Percentiles rank a stretch among this genome's conserved stretches.
Conservation (phyloP, 2,888 invertebrate species). For the Boloria selene region DNA sequence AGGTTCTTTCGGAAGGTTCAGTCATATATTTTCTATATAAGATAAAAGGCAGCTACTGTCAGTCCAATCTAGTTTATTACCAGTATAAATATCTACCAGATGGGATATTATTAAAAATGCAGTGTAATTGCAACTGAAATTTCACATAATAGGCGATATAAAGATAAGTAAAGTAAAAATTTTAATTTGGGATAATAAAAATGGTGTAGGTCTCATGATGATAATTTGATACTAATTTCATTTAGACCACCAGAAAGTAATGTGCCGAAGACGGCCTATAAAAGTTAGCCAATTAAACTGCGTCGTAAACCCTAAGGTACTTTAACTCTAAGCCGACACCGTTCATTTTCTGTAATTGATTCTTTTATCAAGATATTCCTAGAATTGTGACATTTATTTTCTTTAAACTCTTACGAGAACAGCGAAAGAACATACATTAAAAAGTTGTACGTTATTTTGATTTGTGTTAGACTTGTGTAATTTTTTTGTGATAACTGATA, state of each 20-base stretch:
- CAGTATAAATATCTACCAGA: no score
- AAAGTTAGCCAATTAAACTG: slow-evolving; percentile 61
- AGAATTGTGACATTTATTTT: slow-evolving; percentile 18
- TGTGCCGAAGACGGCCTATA: slow-evolving; percentile 56
- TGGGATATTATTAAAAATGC: no score
- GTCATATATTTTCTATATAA: not conserved
- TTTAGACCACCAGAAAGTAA: slow-evolving; percentile 61
- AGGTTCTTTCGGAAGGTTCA: no score
- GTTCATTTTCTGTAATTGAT: slow-evolving; percentile 64
- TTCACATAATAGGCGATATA: not conserved
- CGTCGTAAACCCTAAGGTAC: slow-evolving; percentile 61
- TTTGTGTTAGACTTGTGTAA: no score
- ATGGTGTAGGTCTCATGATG: slow-evolving; percentile 10
- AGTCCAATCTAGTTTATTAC: slow-evolving; percentile 15
- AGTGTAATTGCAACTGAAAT: no score
- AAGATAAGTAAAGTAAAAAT: not conserved
- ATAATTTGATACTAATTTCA: slow-evolving; percentile 58
- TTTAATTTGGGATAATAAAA: slow-evolving; percentile 10
- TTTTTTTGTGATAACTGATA: no score
- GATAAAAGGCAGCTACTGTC: slow-evolving; percentile 3
- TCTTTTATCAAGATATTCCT: slow-evolving; percentile 47
- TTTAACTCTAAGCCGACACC: slow-evolving; percentile 71
- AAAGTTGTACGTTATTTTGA: no score
- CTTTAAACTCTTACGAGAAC: not conserved
- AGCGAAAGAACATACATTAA: no score